Evolutionary conservation across 2,888 invertebrate genomes (phyloP).

Genomic region (Lithosia quadra): DNA sequence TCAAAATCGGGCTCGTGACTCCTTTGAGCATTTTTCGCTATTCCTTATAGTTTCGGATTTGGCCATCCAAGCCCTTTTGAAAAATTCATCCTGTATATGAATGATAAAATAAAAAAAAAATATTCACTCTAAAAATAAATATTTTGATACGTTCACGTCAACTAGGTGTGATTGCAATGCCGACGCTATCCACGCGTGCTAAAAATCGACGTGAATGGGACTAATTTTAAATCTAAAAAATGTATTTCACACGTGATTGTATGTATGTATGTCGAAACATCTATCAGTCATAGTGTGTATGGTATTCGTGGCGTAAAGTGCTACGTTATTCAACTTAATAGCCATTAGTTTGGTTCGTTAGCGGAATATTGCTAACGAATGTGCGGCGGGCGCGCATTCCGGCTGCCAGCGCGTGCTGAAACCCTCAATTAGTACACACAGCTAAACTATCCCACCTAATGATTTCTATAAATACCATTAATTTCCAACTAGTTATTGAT

Average conservation of each 20-base stretch:
- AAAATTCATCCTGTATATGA: too few relatives aligned
- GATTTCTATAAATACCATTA: constrained; percentile 66
- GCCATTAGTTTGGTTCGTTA: constrained; percentile 86
- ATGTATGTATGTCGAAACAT: constrained; percentile 61
- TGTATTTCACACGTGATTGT: constrained; percentile 16
- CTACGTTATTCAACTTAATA: constrained; percentile 85
- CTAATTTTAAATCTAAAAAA: neutral
- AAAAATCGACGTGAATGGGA: neutral
- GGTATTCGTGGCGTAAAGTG: constrained; percentile 77
- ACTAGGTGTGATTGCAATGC: neutral
- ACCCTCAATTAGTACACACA: constrained; percentile 81
- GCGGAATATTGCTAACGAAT: constrained; percentile 86
- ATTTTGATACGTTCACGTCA: too few relatives aligned
- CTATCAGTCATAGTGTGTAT: constrained; percentile 66
- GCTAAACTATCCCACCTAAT: constrained; percentile 66
- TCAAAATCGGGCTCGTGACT: too few relatives aligned
- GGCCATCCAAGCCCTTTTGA: too few relatives aligned
- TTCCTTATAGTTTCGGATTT: too few relatives aligned
- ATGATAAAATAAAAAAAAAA: too few relatives aligned
- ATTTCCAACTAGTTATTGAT: constrained; percentile 53
- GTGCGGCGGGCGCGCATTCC: constrained; percentile 75
- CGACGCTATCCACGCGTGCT: neutral
- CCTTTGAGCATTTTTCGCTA: too few relatives aligned
- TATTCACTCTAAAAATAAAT: too few relatives aligned
- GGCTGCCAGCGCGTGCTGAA: constrained; percentile 69